Percentiles rank a stretch among this genome's conserved stretches.
Evolutionary conservation across 2,113 vertebrate species (phyloP).

Genomic region (Macrotus californicus): DNA sequence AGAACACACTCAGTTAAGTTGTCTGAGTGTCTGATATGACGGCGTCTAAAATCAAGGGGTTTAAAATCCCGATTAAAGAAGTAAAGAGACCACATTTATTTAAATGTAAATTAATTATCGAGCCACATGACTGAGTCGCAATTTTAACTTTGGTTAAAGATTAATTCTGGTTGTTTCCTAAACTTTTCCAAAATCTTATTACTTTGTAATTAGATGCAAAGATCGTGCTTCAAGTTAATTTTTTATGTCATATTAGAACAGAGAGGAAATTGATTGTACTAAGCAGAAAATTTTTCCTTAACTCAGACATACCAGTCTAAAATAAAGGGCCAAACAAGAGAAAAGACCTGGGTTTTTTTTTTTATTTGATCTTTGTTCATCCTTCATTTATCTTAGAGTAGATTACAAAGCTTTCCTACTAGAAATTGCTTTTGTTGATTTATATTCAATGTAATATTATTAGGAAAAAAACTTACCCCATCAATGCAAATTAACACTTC

Average conservation of each 20-base stretch:
- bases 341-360: background rate
- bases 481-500: background rate
- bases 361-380: background rate
- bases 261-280: conserved; percentile 5
- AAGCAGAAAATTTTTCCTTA: background rate
- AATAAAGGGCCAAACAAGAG: background rate
- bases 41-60: background rate
- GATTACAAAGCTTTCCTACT: background rate
- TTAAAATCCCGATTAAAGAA: conserved; percentile 30
- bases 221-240: conserved; percentile 32
- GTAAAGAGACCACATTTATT: conserved; percentile 8
- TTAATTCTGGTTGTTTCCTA: conserved; percentile 39
- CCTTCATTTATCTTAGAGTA: background rate
- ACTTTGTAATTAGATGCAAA: conserved; percentile 40
- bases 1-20: background rate
- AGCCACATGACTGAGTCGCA: conserved; percentile 1
- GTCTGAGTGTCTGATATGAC: background rate
- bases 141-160: conserved; percentile 49
- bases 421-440: background rate
- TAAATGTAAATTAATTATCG: conserved; percentile 44
- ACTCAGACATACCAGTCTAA: background rate
- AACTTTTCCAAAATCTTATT: conserved; percentile 38
- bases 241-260: conserved; percentile 37
- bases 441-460: background rate
- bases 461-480: background rate